These are phyloP conservation scores for Mythimna albipuncta DNA, from an alignment of 2,888 invertebrate species.

Conservation along the genomic window DNA sequence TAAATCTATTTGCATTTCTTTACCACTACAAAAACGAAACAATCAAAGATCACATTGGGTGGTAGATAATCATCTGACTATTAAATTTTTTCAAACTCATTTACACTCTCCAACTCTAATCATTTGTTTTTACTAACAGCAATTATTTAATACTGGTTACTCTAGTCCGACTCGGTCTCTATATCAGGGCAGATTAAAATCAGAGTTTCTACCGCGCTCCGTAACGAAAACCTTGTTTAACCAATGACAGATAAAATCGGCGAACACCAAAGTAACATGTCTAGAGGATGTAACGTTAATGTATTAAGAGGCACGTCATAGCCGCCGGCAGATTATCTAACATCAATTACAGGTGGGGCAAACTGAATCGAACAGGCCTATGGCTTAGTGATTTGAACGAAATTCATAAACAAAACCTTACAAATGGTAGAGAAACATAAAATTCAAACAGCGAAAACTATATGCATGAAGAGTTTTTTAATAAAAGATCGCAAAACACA, in stretches of 20 bases:
- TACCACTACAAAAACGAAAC: background rate
- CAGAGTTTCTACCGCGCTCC: conserved; percentile 50
- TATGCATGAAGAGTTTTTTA: background rate
- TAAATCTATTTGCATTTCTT: background rate
- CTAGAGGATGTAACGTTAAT: conserved; percentile 64
- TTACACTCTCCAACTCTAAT: conserved; percentile 17
- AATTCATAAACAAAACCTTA: background rate
- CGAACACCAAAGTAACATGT: conserved; percentile 63
- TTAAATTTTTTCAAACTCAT: conserved; percentile 2
- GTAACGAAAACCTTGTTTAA: conserved; percentile 67
- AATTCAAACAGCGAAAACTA: background rate
- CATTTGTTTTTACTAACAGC: conserved; percentile 39
- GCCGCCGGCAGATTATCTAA: conserved; percentile 65
- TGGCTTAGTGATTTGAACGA: conserved; percentile 46
- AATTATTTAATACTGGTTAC: conserved; percentile 48
- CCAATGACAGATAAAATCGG: conserved; percentile 68
- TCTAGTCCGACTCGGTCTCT: conserved; percentile 33
- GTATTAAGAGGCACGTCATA: conserved; percentile 65
- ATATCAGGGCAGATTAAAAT: conserved; percentile 57
- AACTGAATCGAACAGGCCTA: conserved; percentile 61
- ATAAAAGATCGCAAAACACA: background rate
- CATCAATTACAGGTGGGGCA: conserved; percentile 68
- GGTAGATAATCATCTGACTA: conserved; percentile 3
- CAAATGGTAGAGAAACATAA: background rate
- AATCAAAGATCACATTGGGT: conserved; percentile 1